Base-by-base conservation (phyloP, 2,113 vertebrate genomes). In the Mustela lutreola region DNA sequence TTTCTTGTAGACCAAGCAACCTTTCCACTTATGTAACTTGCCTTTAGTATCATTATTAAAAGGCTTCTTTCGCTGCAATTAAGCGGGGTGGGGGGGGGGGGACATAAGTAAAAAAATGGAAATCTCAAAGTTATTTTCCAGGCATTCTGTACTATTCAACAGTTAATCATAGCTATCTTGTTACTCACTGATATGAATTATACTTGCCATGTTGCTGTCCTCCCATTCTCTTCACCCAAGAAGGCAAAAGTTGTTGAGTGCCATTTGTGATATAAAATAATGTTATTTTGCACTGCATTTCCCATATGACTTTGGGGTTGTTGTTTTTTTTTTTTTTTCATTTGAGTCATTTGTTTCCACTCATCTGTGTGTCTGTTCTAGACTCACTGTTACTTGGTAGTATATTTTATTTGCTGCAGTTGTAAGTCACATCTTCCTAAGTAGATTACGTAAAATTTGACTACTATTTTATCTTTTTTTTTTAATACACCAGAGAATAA, bases 271-370 rank as follows among this genome's bases (percentile, higher is more conserved):
- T 22, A 36, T 82, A 76, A 67, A 81, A 65, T 63, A 87, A 36
- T 56, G 4, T 60, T 39, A 82, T 86, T 84, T 86, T 89, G 11
- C n/a, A 56, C 16, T 75, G 15, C 3, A 1, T 39, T 92, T 86
- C 31, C 48, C 42, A 14, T 80, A 24, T 87, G 62, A 89, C 84
- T 83, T 80, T 94, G 42, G 42, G 19, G 31, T 58, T 81, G n/a
- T 96, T 31, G 28, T 58, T 81, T 96, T 31, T 83, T 96, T 96
- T 80, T 81, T 96, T 31, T 83, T 95, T 96, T 58, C 71, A 56
- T 75, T 80, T 94, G 42, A 28, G 45, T 80, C 36, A 14, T 92
- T 90, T 42, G 36, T 91, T 86, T 95, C 65, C 87, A 73, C 31
- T 83, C 78, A 92, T 83, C 60, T 12, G 3, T 89, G 7, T 62